Conservation (phyloP, 2,888 invertebrate genomes). For the Apamea monoglypha region DNA sequence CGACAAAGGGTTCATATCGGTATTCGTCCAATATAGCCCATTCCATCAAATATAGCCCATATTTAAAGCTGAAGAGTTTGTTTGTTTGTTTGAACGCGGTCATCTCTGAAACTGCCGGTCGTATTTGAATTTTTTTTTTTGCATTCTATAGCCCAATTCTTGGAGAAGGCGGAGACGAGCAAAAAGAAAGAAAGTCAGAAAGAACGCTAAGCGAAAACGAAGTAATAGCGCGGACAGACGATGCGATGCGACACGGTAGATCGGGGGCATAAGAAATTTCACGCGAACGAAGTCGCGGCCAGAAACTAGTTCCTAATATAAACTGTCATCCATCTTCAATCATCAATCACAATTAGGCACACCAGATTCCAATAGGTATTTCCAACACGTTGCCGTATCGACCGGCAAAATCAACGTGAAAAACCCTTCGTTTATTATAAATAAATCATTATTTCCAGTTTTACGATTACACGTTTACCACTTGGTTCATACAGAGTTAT, state of each 20-base stretch:
- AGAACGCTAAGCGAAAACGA: neutral
- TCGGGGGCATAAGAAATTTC: neutral
- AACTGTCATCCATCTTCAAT: constrained; percentile 31
- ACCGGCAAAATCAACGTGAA: neutral
- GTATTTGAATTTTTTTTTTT: too few relatives aligned
- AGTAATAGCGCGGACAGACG: neutral
- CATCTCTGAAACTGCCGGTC: neutral
- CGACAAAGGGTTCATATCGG: neutral
- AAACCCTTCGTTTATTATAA: neutral
- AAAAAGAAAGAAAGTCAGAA: neutral
- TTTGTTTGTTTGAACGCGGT: neutral
- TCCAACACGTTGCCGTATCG: constrained; percentile 3
- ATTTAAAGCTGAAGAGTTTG: neutral
- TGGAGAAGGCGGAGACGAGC: neutral
- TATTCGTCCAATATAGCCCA: neutral
- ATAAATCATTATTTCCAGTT: neutral
- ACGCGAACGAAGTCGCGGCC: neutral
- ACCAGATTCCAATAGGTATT: neutral
- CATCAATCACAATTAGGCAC: constrained; percentile 27
- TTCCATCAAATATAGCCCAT: neutral
- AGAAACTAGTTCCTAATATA: neutral
- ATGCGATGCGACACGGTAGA: neutral
- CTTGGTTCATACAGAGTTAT: neutral
- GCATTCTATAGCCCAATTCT: neutral
- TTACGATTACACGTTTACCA: neutral